Evolutionary conservation across 1,140 invertebrate species (phyloP), one percentile per base, ranked within the genome.

Genomic region (Pseudobourletiella spinata): DNA sequence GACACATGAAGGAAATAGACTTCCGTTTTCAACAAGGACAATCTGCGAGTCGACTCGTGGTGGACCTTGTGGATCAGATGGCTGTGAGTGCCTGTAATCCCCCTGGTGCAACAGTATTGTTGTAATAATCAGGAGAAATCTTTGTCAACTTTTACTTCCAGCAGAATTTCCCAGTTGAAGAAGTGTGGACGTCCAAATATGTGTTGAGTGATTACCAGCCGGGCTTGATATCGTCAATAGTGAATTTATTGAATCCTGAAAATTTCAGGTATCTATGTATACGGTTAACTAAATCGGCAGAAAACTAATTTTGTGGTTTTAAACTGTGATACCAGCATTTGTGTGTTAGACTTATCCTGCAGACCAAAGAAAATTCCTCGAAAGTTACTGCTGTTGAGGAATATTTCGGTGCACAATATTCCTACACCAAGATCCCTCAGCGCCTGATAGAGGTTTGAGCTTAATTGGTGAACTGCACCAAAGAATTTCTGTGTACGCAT

Each of bases 21-120:
- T 95, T 95, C 74, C 78, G 85, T n/a, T 95, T 94, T 75, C 91
- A 89, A 72, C 11, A 48, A 22, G 20, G 22, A 6, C 20, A 11
- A 11, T 6, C 11, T 6, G 11, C 44, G 6, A 22, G 22, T 22
- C 11, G 22, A 18, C 6, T 48, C 22, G 44, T 48, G 14, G 20
- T 22, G 6, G 44, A 48, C 6, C 22, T 48, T 8, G 44, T 18
- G 32, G 32, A 39, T 39, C 32, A 39, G n/a, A 39, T 39, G 44
- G 18, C 44, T 22, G 44, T 48, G 22, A 48, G 8, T 11, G 11
- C 20, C 89, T 93, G 0, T 77, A 15, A 48, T 48, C 18, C 44
- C 18, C 32, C n/a, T 39, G 8, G 8, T 11, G 32, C 32, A 39
- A 11, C 32, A 39, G 8, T 39, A 11, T 39, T 39, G 32, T 39